Percentiles rank a stretch among this genome's conserved stretches.
Evolutionary conservation across 2,113 vertebrate genomes (phyloP).

Genomic region (Sprattus sprattus): DNA sequence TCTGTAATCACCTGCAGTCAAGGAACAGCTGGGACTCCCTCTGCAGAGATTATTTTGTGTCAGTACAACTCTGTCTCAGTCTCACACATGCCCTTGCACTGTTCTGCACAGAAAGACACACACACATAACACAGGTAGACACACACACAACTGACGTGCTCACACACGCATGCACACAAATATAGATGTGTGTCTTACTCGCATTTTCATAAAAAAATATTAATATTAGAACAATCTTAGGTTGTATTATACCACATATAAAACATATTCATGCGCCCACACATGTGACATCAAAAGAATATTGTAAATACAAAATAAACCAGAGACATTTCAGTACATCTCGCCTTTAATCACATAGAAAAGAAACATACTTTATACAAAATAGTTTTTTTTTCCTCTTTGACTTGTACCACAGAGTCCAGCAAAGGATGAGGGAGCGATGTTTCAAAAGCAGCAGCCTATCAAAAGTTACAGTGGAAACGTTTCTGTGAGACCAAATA

Average conservation of each 20-base stretch:
- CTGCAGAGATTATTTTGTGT: background rate
- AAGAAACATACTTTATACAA: constrained; percentile 47
- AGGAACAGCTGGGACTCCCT: background rate
- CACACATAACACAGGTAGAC: background rate
- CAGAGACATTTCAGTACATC: constrained; percentile 37
- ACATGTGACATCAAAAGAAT: background rate
- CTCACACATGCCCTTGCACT: background rate
- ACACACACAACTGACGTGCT: background rate
- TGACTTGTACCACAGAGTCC: constrained; percentile 43
- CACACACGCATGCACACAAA: background rate
- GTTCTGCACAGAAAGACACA: background rate
- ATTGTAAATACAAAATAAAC: constrained; percentile 24
- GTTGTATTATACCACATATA: no score
- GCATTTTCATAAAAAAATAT: background rate
- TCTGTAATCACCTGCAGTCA: constrained; percentile 2
- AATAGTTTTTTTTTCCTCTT: constrained; percentile 49
- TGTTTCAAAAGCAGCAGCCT: constrained; percentile 50
- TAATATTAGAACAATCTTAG: background rate
- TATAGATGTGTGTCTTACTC: background rate
- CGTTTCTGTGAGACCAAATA: constrained; percentile 10
- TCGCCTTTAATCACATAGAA: constrained; percentile 59
- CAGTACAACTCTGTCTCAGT: constrained; percentile 10
- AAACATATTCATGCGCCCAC: background rate
- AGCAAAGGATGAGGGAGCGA: constrained; percentile 40
- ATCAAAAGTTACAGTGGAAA: constrained; percentile 40